A percentile compares a stretch with the other conserved stretches of the same genome.
These are phyloP conservation scores for Slavum lentiscoides DNA, from an alignment of 2,888 invertebrate genomes.

Conservation along the genomic window DNA sequence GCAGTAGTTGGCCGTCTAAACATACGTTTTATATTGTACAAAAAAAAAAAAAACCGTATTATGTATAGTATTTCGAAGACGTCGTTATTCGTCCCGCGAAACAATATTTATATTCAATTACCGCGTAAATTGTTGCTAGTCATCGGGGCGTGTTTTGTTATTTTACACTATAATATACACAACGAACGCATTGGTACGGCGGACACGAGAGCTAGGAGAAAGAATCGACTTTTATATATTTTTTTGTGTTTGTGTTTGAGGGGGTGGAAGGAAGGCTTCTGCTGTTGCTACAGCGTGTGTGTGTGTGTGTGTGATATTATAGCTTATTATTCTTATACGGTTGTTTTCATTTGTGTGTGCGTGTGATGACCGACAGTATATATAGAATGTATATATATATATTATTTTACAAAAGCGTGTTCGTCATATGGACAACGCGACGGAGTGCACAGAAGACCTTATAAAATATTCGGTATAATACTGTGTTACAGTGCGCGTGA, in stretches of 20 bases:
- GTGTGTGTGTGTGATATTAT: background rate
- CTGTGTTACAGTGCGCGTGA: background rate
- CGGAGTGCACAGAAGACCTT: background rate
- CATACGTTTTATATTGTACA: background rate
- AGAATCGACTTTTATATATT: conserved; percentile 10
- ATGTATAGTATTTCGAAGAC: background rate
- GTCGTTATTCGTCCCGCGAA: conserved; percentile 32
- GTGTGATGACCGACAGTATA: background rate
- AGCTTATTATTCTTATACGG: background rate
- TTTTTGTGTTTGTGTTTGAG: background rate
- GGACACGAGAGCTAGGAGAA: background rate
- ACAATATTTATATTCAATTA: conserved; percentile 53
- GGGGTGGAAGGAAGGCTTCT: conserved; percentile 32
- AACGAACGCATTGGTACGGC: too few relatives aligned
- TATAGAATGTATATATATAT: too few relatives aligned
- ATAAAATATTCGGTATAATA: too few relatives aligned
- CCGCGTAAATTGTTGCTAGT: conserved; percentile 49
- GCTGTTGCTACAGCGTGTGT: background rate
- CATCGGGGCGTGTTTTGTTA: conserved; percentile 36
- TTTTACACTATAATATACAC: too few relatives aligned
- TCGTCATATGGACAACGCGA: conserved; percentile 20
- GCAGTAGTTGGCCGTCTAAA: too few relatives aligned
- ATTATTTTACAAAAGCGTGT: background rate
- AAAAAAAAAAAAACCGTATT: conserved; percentile 22
- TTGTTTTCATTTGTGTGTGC: background rate